Conservation (phyloP, 53 echinoderm and acorn worm species). For the Patiria pectinifera region DNA sequence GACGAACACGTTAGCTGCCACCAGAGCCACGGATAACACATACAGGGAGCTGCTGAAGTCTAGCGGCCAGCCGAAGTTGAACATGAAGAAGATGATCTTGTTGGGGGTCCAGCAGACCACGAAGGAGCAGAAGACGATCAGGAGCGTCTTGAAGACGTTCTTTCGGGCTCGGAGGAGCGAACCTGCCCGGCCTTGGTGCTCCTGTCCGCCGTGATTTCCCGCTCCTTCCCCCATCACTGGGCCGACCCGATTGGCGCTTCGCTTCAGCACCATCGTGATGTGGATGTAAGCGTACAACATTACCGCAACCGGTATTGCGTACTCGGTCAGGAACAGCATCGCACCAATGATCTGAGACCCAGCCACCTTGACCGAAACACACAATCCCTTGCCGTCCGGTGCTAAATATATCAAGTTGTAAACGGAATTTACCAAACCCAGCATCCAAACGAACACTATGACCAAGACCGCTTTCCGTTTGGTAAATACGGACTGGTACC, state of each 20-base stretch:
- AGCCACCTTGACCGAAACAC: slow-evolving; percentile 12
- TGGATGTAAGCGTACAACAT: slow-evolving; percentile 77
- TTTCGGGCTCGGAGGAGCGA: slow-evolving; percentile 31
- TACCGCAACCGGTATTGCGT: slow-evolving; percentile 68
- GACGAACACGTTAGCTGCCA: slow-evolving; percentile 38
- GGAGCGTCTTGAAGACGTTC: slow-evolving; percentile 63
- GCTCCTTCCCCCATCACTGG: background rate
- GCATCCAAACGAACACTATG: slow-evolving; percentile 67
- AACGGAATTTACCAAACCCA: slow-evolving; percentile 45
- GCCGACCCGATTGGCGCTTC: slow-evolving; percentile 39
- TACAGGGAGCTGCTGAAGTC: slow-evolving; percentile 46
- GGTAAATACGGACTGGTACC: slow-evolving; percentile 65
- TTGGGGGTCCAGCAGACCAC: slow-evolving; percentile 68
- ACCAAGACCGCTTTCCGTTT: slow-evolving; percentile 40
- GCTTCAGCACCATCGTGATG: slow-evolving; percentile 65
- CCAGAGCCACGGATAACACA: slow-evolving; percentile 43
- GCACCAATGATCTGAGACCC: slow-evolving; percentile 45
- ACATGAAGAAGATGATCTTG: slow-evolving; percentile 60
- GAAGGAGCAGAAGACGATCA: slow-evolving; percentile 53
- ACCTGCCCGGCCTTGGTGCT: background rate
- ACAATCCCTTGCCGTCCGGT: slow-evolving; percentile 35
- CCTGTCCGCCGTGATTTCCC: background rate
- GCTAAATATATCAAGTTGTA: slow-evolving; percentile 33
- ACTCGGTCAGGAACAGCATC: slow-evolving; percentile 77
- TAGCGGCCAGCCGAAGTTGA: slow-evolving; percentile 53